Evolutionary conservation across 2,113 vertebrate genomes (phyloP).

Genomic region (Hyla sarda): DNA sequence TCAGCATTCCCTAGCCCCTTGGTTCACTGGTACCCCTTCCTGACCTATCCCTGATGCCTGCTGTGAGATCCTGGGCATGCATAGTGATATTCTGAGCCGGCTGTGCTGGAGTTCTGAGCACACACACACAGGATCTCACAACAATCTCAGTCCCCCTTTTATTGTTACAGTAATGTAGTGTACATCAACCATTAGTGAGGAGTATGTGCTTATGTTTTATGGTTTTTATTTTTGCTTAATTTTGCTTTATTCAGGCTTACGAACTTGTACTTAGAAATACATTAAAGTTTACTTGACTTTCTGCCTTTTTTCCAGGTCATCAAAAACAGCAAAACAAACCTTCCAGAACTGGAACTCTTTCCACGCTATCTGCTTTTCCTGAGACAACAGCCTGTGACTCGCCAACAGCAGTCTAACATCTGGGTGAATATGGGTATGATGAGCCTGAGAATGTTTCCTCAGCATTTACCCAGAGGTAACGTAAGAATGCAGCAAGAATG

Average conservation of each 20-base stretch:
- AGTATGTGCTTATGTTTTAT: too few relatives aligned
- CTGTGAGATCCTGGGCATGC: too few relatives aligned
- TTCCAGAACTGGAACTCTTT: constrained; percentile 90
- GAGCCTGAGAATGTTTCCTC: constrained; percentile 97
- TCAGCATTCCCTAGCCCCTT: too few relatives aligned
- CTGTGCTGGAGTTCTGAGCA: too few relatives aligned
- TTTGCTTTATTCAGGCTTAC: not conserved
- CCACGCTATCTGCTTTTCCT: constrained; percentile 95
- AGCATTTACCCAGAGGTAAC: constrained; percentile 95
- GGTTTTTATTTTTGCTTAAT: not conserved
- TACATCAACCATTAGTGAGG: too few relatives aligned
- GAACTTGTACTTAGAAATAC: not conserved
- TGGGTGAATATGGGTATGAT: constrained; percentile 99
- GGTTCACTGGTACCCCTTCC: too few relatives aligned
- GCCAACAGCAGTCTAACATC: constrained; percentile 96
- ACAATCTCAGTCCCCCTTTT: too few relatives aligned
- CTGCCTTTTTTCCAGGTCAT: constrained; percentile 81
- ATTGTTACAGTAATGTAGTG: too few relatives aligned
- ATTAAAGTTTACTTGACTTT: not conserved
- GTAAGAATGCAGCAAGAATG: constrained; percentile 98
- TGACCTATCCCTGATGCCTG: too few relatives aligned
- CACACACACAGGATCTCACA: too few relatives aligned
- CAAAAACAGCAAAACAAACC: constrained; percentile 80
- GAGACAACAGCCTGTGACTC: constrained; percentile 91
- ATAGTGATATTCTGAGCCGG: too few relatives aligned